Conservation (phyloP, 2,113 vertebrate genomes). For the Trogon surrucura region DNA sequence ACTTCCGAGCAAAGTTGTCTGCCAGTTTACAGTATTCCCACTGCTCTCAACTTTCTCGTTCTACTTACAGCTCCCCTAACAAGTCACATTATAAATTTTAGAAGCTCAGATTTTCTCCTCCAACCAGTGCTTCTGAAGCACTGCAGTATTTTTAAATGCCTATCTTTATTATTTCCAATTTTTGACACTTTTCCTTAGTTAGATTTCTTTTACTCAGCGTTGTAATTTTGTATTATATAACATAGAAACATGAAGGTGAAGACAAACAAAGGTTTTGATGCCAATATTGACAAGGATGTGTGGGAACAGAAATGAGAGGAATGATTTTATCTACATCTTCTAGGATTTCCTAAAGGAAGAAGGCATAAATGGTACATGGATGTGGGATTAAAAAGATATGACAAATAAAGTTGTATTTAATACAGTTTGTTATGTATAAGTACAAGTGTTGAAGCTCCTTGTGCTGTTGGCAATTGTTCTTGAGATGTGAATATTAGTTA, state of each 20-base stretch:
- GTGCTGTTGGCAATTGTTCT: rapidly evolving
- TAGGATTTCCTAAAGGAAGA: neutral
- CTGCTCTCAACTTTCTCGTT: neutral
- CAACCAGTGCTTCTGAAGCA: neutral
- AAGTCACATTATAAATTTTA: neutral
- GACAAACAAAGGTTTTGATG: neutral
- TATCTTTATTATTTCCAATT: neutral
- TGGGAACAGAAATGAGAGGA: neutral
- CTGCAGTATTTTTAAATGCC: neutral
- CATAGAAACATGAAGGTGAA: neutral
- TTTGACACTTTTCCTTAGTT: neutral
- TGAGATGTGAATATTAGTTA: neutral
- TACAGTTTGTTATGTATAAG: neutral
- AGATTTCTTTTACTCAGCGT: neutral
- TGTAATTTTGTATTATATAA: neutral
- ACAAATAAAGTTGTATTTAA: neutral
- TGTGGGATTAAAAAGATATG: neutral
- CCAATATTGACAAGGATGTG: neutral
- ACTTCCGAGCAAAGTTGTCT: neutral
- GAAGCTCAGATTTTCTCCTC: neutral
- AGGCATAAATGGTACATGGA: neutral
- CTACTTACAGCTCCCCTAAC: neutral
- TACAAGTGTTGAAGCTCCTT: neutral
- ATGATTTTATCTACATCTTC: neutral
- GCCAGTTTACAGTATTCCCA: neutral